Percentiles rank a stretch among this genome's conserved stretches.
These are phyloP conservation scores for Drosophila dives DNA, from an alignment of 2,888 invertebrate species.

Conservation along the genomic window DNA sequence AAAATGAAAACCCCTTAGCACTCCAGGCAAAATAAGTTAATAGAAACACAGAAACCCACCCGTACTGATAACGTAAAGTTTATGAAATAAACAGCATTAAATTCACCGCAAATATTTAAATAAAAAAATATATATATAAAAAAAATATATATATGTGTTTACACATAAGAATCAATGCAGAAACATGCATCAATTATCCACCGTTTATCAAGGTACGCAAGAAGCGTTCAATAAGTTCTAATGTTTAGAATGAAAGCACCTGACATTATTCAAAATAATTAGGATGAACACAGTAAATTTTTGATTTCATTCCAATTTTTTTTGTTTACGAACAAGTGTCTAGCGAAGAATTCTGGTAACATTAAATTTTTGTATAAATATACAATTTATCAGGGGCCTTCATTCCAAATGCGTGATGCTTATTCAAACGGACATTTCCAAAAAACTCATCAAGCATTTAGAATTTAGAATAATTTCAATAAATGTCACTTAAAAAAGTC, in stretches of 20 bases:
- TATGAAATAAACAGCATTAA: constrained; percentile 45
- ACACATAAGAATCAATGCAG: constrained; percentile 27
- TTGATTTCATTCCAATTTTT: neutral
- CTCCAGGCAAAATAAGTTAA: constrained; percentile 44
- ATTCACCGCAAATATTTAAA: constrained; percentile 34
- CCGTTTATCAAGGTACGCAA: constrained; percentile 31
- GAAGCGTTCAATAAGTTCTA: constrained; percentile 22
- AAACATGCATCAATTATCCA: constrained; percentile 45
- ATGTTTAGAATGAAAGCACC: constrained; percentile 44
- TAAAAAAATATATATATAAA: constrained; percentile 2
- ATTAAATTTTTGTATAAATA: neutral
- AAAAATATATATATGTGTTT: constrained; percentile 27
- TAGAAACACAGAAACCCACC: constrained; percentile 66
- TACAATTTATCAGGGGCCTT: constrained; percentile 19
- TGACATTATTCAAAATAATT: constrained; percentile 24
- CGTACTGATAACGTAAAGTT: constrained; percentile 77
- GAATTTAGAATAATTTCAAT: constrained; percentile 11
- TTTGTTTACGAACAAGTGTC: constrained; percentile 1
- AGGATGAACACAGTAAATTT: neutral
- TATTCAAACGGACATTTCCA: constrained; percentile 27
- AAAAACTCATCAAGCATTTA: constrained; percentile 22
- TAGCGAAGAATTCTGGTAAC: constrained; percentile 2
- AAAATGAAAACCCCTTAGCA: constrained; percentile 35
- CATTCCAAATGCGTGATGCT: constrained; percentile 31
- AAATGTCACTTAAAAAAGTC: constrained; percentile 13